These are phyloP conservation scores for Caenorhabditis inopinata DNA, from an alignment of 1,140 invertebrate species.

Conservation along the genomic window DNA sequence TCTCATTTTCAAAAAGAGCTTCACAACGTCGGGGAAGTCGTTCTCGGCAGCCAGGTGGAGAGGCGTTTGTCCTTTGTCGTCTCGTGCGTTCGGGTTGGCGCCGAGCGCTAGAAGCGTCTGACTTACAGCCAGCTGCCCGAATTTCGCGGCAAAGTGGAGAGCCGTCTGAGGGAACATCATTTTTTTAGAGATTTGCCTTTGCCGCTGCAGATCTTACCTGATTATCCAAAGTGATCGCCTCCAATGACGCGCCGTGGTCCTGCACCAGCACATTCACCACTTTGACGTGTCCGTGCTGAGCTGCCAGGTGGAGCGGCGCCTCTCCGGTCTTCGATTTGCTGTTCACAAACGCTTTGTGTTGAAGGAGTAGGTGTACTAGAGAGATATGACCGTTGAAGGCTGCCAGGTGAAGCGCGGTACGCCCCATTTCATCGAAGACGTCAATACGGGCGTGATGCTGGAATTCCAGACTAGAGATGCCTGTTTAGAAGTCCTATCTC, in stretches of 20 bases:
- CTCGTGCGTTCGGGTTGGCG: constrained; percentile 90
- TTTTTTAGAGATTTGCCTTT: too few species aligned
- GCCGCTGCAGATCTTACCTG: too few species aligned
- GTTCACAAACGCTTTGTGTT: constrained; percentile 96
- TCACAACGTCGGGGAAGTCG: constrained; percentile 95
- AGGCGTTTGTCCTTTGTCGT: constrained; percentile 71
- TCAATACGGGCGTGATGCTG: constrained; percentile 83
- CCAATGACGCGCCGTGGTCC: constrained; percentile 88
- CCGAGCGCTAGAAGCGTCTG: constrained; percentile 87
- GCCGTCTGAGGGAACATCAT: constrained; percentile 67
- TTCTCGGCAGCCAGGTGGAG: constrained; percentile 85
- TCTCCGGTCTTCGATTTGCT: constrained; percentile 78
- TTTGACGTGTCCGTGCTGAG: constrained; percentile 88
- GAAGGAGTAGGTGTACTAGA: constrained; percentile 89
- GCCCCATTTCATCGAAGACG: constrained; percentile 81
- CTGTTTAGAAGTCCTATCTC: too few species aligned
- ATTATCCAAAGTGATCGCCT: constrained; percentile 83
- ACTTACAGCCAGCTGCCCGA: constrained; percentile 91
- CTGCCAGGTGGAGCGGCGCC: constrained; percentile 75
- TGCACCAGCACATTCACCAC: constrained; percentile 71
- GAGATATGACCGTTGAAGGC: constrained; percentile 85
- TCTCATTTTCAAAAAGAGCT: constrained; percentile 91
- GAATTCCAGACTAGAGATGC: constrained; percentile 63
- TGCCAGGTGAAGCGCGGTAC: constrained; percentile 79
- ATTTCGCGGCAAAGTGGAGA: constrained; percentile 76